Evolutionary conservation across 2,797 vertebrate genomes (phyloP), one percentile per base, ranked within the genome.

Genomic region (Ctenopoma kingsleyae): DNA sequence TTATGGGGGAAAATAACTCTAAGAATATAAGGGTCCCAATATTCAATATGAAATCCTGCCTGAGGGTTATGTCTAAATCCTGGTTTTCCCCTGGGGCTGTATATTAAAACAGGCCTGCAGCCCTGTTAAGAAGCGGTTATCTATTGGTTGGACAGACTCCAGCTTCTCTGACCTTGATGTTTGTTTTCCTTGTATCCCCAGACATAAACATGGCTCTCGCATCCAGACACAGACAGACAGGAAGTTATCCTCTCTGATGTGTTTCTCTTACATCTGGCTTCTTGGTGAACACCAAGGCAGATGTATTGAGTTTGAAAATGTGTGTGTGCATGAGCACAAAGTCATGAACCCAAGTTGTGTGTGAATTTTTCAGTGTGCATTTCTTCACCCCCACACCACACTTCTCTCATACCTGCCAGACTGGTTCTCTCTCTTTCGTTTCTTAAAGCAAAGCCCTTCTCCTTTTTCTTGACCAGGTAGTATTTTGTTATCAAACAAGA

Each of bases 131-230:
- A 78, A 66, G 53, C 5, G 41, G 59, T 67, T 81, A 82, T 82
- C 86, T 87, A 76, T 87, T 49, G 59, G 80, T 82, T 87, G 88
- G 89, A 87, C 78, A 55, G 78, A 72, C 67, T 86, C 82, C 84
- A 87, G 78, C 70, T 67, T 80, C 80, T 74, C 82, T 90, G 91
- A 91, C 89, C 90, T 92, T 91, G 86, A 84, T 92, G 87, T 91
- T 91, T 92, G 88, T 91, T 93, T 92, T 90, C 75, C 87, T 87
- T 86, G 87, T 87, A 80, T 87, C 75, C 67, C 60, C 85, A 93
- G 90, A 91, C 84, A 78, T 89, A 92, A 91, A 91, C 89, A 92
- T 43, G 62, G 54, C 79, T 81, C 67, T 76, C 15, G 15, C 84
- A 84, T 81, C 81, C 79, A 87, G 80, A 87, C 78, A 67, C 70